Base-by-base conservation (phyloP, 2,113 vertebrate species). In the Catharus minimus region DNA sequence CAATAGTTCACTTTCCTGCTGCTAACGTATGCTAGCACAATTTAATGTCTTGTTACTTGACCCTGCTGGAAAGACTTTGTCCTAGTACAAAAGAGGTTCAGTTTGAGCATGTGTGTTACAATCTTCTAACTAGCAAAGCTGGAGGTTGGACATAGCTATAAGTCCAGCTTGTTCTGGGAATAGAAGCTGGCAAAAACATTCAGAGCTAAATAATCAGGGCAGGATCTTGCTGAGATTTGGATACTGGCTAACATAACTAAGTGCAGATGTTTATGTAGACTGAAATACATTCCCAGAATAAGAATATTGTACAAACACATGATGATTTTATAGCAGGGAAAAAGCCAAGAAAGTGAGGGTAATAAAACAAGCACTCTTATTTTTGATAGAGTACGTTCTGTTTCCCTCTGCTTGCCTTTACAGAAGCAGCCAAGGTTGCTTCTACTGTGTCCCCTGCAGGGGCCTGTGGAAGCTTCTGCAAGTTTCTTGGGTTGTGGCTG, bases 111-210 rank as follows among this genome's bases (percentile, higher is more conserved):
- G 24, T 57, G 56, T 80, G 33, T 80, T 91, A 87, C 26, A 74
- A 9, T 76, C 67, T 86, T 86, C 57, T 81, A 88, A 74, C 53
- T 77, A 69, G 83, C 52, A 92, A 82, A 89, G 56, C 73, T 85
- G 62, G 65, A 88, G 56, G 13, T 56, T 93, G 78, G 58, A 94
- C 68, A 58, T 28, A 85, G 56, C 91, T 91, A 50, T 93, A 93
- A 95, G 94, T 94, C 72, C 78, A 83, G 33, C 5, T 33, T 84
- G 62, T 95, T 93, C 91, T 86, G 94, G 86, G 95, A 95, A 94
- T 82, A 95, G 82, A 85, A 93, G 64, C 78, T 96, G 94, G 94
- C 95, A 94, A 96, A 95, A 96, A 94, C 86, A 93, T 43, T 92
- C 84, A 26, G 78, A 71, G 65, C 66, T 89, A 95, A 91, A 87